Conservation (phyloP, 2,888 invertebrate genomes). For the Ophion slaviceki region DNA sequence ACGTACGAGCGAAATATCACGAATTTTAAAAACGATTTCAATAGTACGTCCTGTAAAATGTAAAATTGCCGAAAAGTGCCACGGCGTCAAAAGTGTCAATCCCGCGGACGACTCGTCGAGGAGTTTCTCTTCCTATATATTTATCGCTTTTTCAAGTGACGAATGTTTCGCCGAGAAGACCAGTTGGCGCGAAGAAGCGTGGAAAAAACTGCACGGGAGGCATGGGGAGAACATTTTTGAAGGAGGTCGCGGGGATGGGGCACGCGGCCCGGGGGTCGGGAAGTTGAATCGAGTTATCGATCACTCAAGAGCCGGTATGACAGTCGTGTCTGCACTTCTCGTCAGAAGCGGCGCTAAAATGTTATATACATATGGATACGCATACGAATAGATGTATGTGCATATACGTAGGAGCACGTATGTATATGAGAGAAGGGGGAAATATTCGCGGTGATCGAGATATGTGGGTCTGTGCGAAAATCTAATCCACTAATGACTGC, state of each 20-base stretch:
- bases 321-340: conserved; percentile 29
- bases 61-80: neutral
- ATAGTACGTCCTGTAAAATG: conserved; percentile 12
- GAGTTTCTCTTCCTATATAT: neutral
- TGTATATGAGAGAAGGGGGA: conserved; percentile 10
- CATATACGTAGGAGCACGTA: conserved; percentile 9
- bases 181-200: conserved; percentile 26
- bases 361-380: conserved; percentile 16
- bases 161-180: conserved; percentile 55
- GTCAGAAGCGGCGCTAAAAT: conserved; percentile 44
- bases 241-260: neutral
- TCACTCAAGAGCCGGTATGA: conserved; percentile 59
- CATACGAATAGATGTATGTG: conserved; percentile 6
- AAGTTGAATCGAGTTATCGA: conserved; percentile 67
- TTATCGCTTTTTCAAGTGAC: conserved; percentile 50
- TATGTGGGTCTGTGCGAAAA: conserved; percentile 73
- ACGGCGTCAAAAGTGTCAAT: neutral
- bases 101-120: neutral
- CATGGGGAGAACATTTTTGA: neutral
- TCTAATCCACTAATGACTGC: conserved; percentile 80
- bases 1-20: neutral
- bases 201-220: conserved; percentile 31
- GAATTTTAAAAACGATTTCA: neutral
- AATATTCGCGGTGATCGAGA: conserved; percentile 71
- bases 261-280: conserved; percentile 43